Conservation (phyloP, 2,113 vertebrate species). For the Saguinus imperator region DNA sequence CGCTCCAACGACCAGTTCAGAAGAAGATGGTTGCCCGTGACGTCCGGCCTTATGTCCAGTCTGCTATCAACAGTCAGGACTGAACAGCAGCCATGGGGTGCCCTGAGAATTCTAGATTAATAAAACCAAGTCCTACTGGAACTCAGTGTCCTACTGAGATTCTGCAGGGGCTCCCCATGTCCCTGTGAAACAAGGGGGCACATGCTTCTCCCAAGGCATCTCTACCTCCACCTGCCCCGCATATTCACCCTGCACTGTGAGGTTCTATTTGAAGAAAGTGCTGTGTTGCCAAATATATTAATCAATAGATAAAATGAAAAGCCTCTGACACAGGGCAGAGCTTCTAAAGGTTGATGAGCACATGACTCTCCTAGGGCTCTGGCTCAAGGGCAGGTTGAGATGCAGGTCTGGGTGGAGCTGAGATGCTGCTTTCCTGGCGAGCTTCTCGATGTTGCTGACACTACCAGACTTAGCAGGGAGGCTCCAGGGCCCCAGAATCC, state of each 20-base stretch:
- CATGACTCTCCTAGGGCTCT: background rate
- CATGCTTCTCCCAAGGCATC: background rate
- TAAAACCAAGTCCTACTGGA: background rate
- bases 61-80: background rate
- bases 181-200: accelerated
- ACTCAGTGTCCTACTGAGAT: background rate
- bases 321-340: background rate
- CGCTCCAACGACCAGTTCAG: background rate
- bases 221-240: background rate
- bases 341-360: background rate
- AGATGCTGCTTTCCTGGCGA: background rate
- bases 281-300: background rate
- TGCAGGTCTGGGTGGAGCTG: background rate
- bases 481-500: no score
- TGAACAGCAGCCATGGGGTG: accelerated
- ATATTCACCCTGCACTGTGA: background rate
- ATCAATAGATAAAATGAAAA: background rate
- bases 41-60: no score
- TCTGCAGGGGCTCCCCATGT: accelerated
- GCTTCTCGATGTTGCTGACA: accelerated
- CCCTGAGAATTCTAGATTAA: background rate
- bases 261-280: background rate
- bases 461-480: no score
- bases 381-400: background rate
- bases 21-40: background rate